Evolutionary conservation across 1,140 invertebrate species (phyloP), one percentile per base, ranked within the genome.

Genomic region (Sminthurinus signatus): DNA sequence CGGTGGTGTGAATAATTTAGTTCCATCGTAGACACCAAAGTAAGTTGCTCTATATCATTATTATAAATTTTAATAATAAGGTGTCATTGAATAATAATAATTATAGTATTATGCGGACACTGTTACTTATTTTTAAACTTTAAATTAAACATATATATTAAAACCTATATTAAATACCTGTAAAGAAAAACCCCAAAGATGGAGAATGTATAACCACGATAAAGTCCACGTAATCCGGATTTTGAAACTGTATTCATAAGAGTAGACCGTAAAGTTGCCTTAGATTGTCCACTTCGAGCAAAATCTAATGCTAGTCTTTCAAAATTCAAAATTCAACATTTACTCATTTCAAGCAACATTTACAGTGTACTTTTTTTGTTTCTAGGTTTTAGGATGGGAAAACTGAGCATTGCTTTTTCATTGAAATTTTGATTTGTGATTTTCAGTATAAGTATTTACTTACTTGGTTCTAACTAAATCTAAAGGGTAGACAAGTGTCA

Each of bases 381-480:
- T 25, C 5, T 10, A 48, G 17, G 17, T 19, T 19, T 5, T 10
- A 25, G 44, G 44, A 10, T 19, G 8, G 5, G n/a, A 10, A 4
- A 48, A 19, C 4, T 21, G 10, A 31, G n/a, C 21, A 14, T 55
- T 21, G 29, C 25, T 39, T 42, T 23, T 39, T 5, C 15, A 36
- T 8, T 36, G 32, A 36, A 8, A 36, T 5, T 36, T n/a, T n/a
- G n/a, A n/a, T n/a, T n/a, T n/a, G n/a, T n/a, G n/a, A n/a, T n/a
- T n/a, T n/a, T n/a, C n/a, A n/a, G n/a, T n/a, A n/a, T n/a, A n/a
- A n/a, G n/a, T n/a, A n/a, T n/a, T n/a, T n/a, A n/a, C n/a, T 39
- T 29, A 67, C 69, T 65, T 42, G 15, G 70, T 72, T 54, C 67
- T 31, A 2, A 62, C 66, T 27, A 56, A 69, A 43, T 72, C 70